Evolutionary conservation across 2,888 invertebrate species (phyloP), one percentile per base, ranked within the genome.

Genomic region (Sarcophaga variegata): DNA sequence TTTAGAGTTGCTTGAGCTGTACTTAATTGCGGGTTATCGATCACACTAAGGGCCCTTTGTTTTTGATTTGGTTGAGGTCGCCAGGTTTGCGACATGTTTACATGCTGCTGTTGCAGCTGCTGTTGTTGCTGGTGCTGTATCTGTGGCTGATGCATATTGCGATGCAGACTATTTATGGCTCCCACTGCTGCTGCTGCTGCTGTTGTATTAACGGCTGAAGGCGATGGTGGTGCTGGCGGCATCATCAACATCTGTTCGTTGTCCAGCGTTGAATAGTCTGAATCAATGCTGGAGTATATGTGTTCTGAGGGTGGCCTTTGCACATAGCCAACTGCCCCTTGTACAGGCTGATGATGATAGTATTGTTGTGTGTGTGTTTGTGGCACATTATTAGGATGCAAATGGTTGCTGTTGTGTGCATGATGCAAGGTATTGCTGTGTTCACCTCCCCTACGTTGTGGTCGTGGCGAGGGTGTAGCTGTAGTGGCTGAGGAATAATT

Each of bases 271-370:
- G 93, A 93, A 92, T 97, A 97, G 93, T 97, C 97, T 88, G 97
- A 97, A 93, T 97, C 97, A 94, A 97, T 97, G 91, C 97, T 97
- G 81, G 97, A 97, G 93, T 97, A 97, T 91, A 97, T 97, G 93
- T 97, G 97, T 94, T 97, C 97, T 90, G 97, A 97, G 90, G 97
- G 95, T 79, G 97, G 97, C 92, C 97, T 80, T 74, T 86, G 87
- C 17, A 71, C 78, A 60, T 79, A 87, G 95, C 90, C 92, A 14
- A 80, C 83, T 4, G 81, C 79, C 1, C 83, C 83, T 25, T 63
- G 67, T 12, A 82, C 90, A 12, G 47, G 49, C 90, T 91, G 89
- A 94, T 88, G 94, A 89, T 93, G 90, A 87, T 94, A 94, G 22
- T 89, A 88, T 84, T 89, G 88, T 37, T 86, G 79, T 60, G 67